Conservation (phyloP, 1,140 invertebrate genomes). For the Sarcophaga peregrina region DNA sequence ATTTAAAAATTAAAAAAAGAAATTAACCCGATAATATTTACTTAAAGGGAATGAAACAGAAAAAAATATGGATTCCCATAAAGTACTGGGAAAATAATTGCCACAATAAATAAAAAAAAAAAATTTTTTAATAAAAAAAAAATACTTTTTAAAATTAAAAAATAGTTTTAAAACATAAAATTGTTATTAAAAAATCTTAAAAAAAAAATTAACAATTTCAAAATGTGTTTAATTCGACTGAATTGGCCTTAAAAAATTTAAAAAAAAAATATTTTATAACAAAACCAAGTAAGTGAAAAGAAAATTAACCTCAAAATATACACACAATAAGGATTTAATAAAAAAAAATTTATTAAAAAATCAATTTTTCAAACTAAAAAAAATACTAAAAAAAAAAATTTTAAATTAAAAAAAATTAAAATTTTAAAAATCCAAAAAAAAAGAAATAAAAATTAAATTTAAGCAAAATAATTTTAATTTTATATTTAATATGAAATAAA, state of each 20-base stretch:
- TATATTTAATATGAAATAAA: too few relatives aligned
- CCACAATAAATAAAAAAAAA: not conserved
- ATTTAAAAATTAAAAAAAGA: not conserved
- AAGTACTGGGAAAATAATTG: too few relatives aligned
- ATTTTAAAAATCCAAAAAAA: too few relatives aligned
- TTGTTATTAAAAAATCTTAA: not conserved
- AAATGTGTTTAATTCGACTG: not conserved
- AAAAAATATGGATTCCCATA: too few relatives aligned
- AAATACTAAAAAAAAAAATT: conserved; percentile 37
- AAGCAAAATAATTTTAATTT: too few relatives aligned
- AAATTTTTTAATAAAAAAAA: not conserved
- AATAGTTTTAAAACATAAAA: not conserved
- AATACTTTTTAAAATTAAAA: not conserved
- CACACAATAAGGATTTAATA: too few relatives aligned
- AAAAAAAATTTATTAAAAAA: too few relatives aligned
- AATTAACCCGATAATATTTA: not conserved
- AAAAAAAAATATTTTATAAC: not conserved
- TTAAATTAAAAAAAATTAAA: conserved; percentile 43
- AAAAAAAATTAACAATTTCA: not conserved
- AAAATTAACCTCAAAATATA: too few relatives aligned
- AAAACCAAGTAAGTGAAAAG: not conserved
- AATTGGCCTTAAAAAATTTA: not conserved
- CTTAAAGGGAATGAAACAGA: too few relatives aligned
- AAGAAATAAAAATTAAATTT: too few relatives aligned
- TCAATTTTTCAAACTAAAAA: too few relatives aligned